A percentile compares a stretch with the other conserved stretches of the same genome.
phyloP scores from a whole-genome alignment of 2,888 invertebrate species.

The Caenorhabditis japonica region DNA sequence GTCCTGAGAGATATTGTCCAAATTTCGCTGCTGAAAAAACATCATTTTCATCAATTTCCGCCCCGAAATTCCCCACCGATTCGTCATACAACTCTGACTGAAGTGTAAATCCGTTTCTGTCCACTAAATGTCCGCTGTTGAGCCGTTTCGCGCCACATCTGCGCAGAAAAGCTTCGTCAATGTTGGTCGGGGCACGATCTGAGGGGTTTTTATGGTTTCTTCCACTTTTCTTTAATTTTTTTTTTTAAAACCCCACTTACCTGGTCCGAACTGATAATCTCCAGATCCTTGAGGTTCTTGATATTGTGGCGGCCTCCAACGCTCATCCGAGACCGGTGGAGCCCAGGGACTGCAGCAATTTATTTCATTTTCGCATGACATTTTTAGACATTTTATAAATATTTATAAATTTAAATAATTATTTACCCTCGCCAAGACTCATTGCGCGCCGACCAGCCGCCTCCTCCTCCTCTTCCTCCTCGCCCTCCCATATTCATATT shows the following conservation, averaged over 20 bases:
- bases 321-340: too few relatives aligned
- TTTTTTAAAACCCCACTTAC: too few relatives aligned
- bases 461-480: constrained; percentile 1
- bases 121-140: constrained; percentile 28
- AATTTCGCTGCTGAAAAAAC: constrained; percentile 19
- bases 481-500: too few relatives aligned
- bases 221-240: too few relatives aligned
- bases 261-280: constrained; percentile 4
- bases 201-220: constrained; percentile 1
- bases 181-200: constrained; percentile 31
- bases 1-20: neutral
- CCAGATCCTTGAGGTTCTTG: too few relatives aligned
- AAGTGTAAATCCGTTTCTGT: constrained; percentile 29
- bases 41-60: too few relatives aligned
- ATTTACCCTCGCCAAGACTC: constrained; percentile 25
- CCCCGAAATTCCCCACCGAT: constrained; percentile 19
- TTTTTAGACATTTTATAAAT: too few relatives aligned
- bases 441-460: constrained; percentile 14
- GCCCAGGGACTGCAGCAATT: too few relatives aligned
- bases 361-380: too few relatives aligned
- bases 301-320: too few relatives aligned
- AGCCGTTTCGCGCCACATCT: constrained; percentile 31
- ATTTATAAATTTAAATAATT: too few relatives aligned
- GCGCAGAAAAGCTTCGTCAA: constrained; percentile 20
- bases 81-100: constrained; percentile 7